Conservation (phyloP, 1,140 invertebrate species). For the Cherax destructor region DNA sequence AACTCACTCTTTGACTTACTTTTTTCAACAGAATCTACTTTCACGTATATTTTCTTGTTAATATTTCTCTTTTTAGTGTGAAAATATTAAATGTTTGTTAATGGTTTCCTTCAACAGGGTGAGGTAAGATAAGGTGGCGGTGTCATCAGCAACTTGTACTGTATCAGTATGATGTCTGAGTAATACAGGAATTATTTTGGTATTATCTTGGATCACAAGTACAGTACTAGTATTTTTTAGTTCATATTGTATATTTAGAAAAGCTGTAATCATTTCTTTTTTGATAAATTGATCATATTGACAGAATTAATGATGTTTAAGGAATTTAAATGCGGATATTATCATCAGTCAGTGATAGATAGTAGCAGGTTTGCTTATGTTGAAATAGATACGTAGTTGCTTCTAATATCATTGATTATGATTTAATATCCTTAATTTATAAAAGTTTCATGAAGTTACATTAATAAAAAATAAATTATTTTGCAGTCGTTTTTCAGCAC, state of each 20-base stretch:
- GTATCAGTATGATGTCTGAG: background rate
- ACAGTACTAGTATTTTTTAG: background rate
- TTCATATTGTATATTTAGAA: background rate
- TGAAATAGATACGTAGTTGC: background rate
- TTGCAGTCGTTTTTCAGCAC: too few species aligned
- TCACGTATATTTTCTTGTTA: background rate
- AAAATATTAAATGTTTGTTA: background rate
- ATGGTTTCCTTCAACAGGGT: conserved; percentile 38
- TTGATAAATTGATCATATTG: background rate
- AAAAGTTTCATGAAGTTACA: too few species aligned
- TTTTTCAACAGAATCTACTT: too few species aligned
- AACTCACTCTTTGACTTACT: too few species aligned
- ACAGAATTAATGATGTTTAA: background rate
- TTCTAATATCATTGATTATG: background rate
- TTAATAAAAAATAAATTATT: too few species aligned
- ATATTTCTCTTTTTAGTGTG: background rate
- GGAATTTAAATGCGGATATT: background rate
- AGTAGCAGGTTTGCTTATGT: background rate
- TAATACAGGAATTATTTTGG: background rate
- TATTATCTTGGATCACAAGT: background rate
- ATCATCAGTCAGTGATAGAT: background rate
- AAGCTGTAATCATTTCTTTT: background rate
- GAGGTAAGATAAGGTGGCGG: conserved; percentile 27
- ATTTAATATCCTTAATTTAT: background rate
- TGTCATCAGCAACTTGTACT: background rate